Evolutionary conservation across 1,140 invertebrate genomes (phyloP).

Genomic region (Bombus vancouverensis): DNA sequence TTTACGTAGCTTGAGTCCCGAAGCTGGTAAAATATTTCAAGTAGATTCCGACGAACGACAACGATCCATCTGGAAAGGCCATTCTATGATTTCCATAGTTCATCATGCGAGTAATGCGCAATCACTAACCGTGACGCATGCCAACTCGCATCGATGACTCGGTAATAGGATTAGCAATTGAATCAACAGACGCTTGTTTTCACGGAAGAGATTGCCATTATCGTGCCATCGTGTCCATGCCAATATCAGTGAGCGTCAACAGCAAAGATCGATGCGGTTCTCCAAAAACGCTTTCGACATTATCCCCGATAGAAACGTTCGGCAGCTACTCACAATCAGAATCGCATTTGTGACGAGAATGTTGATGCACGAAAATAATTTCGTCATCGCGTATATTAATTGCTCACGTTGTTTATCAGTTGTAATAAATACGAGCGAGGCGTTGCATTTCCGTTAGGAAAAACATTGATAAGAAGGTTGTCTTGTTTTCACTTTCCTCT

Average conservation of each 20-base stretch:
- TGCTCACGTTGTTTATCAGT: constrained; percentile 45
- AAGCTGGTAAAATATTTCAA: not conserved
- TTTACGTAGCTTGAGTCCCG: too few relatives aligned
- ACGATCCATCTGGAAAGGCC: not conserved
- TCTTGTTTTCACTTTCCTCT: not conserved
- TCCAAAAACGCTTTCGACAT: not conserved
- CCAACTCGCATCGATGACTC: not conserved
- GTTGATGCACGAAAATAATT: constrained; percentile 34
- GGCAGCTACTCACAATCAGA: too few relatives aligned
- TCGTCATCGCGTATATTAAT: constrained; percentile 40
- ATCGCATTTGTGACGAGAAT: constrained; percentile 4
- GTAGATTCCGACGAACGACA: not conserved
- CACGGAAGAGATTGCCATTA: constrained; percentile 36
- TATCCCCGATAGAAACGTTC: not conserved
- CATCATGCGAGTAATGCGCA: not conserved
- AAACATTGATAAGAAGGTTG: constrained; percentile 56
- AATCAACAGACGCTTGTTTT: constrained; percentile 12
- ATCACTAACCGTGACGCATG: not conserved
- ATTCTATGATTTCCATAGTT: not conserved
- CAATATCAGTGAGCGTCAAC: not conserved
- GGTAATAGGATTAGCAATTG: constrained; percentile 34
- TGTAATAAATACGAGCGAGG: not conserved
- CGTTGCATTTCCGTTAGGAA: constrained; percentile 43
- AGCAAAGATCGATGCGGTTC: not conserved
- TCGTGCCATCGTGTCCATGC: constrained; percentile 2